phyloP scores from a whole-genome alignment of 2,797 vertebrate species.

The Scolopax rusticola region DNA sequence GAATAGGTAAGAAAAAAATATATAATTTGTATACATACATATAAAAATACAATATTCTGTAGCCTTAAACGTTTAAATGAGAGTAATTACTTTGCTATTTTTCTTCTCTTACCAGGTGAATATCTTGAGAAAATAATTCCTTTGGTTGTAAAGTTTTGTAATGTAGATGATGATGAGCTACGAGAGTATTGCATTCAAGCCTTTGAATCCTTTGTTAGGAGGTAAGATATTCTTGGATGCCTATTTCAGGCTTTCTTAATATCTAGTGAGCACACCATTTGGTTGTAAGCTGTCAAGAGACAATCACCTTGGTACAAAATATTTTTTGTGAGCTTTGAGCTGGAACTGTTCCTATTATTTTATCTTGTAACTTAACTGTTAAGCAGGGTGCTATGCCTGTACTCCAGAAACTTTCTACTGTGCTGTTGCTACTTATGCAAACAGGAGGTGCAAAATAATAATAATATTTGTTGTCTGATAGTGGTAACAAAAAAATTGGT shows the following conservation, averaged over 20 bases:
- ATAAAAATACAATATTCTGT: neutral
- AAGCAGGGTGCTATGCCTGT: neutral
- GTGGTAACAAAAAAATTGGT: neutral
- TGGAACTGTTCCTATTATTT: neutral
- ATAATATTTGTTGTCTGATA: neutral
- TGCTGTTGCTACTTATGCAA: neutral
- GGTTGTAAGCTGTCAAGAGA: neutral
- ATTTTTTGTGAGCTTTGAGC: neutral
- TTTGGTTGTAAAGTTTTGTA: constrained; percentile 98
- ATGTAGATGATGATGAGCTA: constrained; percentile 96
- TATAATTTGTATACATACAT: neutral
- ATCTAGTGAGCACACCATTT: neutral
- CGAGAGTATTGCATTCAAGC: constrained; percentile 99
- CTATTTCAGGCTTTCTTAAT: neutral
- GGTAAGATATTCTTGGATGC: constrained; percentile 76
- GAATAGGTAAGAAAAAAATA: constrained; percentile 89
- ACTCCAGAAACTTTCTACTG: neutral
- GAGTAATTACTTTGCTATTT: constrained; percentile 28
- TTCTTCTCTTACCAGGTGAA: constrained; percentile 84
- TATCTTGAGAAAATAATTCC: constrained; percentile 97
- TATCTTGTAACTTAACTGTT: neutral
- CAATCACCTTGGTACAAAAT: neutral
- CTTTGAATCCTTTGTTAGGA: constrained; percentile 98
- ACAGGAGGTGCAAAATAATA: neutral
- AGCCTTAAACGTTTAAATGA: neutral